These are phyloP conservation scores for Dromococcyx pavoninus DNA, from an alignment of 2,797 vertebrate genomes.

Conservation along the genomic window DNA sequence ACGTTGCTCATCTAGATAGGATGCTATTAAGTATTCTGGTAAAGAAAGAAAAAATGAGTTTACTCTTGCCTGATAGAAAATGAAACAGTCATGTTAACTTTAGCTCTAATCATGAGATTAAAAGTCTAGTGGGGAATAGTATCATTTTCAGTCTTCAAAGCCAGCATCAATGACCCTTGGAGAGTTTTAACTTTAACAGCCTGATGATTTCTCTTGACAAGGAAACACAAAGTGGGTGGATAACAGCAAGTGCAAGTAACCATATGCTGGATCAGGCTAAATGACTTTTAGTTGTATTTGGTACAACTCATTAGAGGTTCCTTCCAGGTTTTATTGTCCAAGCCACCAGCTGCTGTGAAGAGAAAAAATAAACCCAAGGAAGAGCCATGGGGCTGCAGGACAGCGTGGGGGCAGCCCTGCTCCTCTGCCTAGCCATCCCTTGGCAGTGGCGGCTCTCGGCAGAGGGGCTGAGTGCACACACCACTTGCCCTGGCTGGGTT, in stretches of 20 bases:
- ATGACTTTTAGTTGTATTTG: neutral
- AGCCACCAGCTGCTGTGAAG: neutral
- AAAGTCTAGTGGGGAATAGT: slow-evolving; percentile 58
- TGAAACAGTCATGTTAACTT: slow-evolving; percentile 50
- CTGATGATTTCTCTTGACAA: neutral
- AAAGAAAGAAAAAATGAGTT: slow-evolving; percentile 39
- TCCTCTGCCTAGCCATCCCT: rapidly evolving
- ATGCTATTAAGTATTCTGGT: slow-evolving; percentile 30
- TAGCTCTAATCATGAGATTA: slow-evolving; percentile 62
- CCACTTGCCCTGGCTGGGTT: neutral
- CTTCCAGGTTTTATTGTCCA: neutral
- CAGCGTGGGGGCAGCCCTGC: rapidly evolving
- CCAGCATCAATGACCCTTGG: slow-evolving; percentile 48
- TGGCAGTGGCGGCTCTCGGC: rapidly evolving
- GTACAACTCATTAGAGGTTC: neutral
- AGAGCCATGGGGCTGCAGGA: neutral
- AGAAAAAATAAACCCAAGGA: neutral
- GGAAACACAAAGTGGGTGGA: neutral
- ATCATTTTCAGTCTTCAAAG: slow-evolving; percentile 52
- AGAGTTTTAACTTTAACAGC: slow-evolving; percentile 42
- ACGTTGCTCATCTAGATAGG: slow-evolving; percentile 48
- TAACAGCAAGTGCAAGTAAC: neutral
- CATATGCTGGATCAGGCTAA: rapidly evolving
- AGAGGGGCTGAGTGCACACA: neutral
- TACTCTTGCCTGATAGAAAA: slow-evolving; percentile 38